Evolutionary conservation across 2,888 invertebrate species (phyloP), one percentile per base, ranked within the genome.

Genomic region (Dryocosmus kuriphilus): DNA sequence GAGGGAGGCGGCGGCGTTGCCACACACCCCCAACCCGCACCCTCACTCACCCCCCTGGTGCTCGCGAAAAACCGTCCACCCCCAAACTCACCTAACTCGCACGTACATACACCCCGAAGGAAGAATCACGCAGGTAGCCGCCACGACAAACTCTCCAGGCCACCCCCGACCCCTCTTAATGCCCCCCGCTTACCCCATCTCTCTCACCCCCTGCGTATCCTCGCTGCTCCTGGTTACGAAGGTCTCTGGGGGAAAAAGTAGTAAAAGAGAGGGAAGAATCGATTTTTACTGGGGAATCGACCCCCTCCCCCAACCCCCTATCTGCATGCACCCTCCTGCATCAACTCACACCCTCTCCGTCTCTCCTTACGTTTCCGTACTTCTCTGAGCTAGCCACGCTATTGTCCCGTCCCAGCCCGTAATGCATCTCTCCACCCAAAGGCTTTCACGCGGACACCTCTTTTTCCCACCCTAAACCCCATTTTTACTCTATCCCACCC

Each of bases 231-330:
- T 65, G 38, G 63, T 22, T 65, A 65, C 63, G 63, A 78, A 83
- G 81, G 83, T 79, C 80, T 82, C 82, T 82, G 78, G 82, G 81
- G 80, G 89, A 90, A 89, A 89, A 89, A 88, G 88, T 88, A 83
- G 87, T 86, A 86, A 88, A 87, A 90, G 90, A 90, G 90, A 89
- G 90, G 91, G 90, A 90, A 89, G 89, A 92, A 92, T 92, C 92
- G 92, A 92, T 92, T 92, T 92, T 92, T 92, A 92, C 92, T 92
- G 91, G 92, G 91, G 91, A 91, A 91, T 90, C 88, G 87, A 87
- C 88, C 88, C 85, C 83, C 85, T 88, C 86, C 86, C 85, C 84
- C 85, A 87, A 82, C 86, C 86, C 88, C 85, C 87, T 87, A 87
- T 86, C 87, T 87, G 85, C 88, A 87, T 87, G 87, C 87, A 84